Percentiles rank a stretch among this genome's conserved stretches.
Evolutionary conservation across 2,797 vertebrate species (phyloP).

Genomic region (Melanogrammus aeglefinus): DNA sequence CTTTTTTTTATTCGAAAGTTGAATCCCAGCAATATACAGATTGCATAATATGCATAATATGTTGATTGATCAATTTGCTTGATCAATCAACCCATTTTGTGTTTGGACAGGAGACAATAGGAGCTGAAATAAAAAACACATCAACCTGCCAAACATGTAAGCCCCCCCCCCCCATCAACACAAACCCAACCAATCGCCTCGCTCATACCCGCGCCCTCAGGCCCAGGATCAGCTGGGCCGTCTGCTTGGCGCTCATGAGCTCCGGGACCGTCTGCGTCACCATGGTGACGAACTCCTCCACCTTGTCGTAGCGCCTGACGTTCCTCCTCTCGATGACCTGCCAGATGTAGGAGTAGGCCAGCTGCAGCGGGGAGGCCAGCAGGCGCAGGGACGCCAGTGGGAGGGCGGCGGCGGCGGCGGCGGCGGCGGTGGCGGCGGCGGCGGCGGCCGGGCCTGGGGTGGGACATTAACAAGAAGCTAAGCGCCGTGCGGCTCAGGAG

Average conservation of each 20-base stretch:
- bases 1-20: neutral
- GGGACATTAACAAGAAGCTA: neutral
- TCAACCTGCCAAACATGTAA: neutral
- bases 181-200: neutral
- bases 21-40: neutral
- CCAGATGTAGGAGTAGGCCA: constrained; percentile 78
- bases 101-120: too few relatives aligned
- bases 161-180: neutral
- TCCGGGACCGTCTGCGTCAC: constrained; percentile 74
- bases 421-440: constrained; percentile 26
- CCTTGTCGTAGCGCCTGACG: constrained; percentile 69
- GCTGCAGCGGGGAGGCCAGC: constrained; percentile 70
- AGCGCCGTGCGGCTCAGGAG: too few relatives aligned
- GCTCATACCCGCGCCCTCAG: constrained; percentile 75
- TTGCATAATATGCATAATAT: neutral
- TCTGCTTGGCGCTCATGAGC: constrained; percentile 76
- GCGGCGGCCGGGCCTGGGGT: constrained; percentile 39
- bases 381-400: constrained; percentile 67
- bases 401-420: constrained; percentile 39
- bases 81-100: too few relatives aligned
- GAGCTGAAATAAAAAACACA: neutral
- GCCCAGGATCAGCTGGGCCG: constrained; percentile 75
- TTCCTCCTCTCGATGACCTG: constrained; percentile 66
- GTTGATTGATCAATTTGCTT: too few relatives aligned
- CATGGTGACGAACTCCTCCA: constrained; percentile 75